phyloP scores from a whole-genome alignment of 2,888 invertebrate genomes.

The Spicauda simplicius region DNA sequence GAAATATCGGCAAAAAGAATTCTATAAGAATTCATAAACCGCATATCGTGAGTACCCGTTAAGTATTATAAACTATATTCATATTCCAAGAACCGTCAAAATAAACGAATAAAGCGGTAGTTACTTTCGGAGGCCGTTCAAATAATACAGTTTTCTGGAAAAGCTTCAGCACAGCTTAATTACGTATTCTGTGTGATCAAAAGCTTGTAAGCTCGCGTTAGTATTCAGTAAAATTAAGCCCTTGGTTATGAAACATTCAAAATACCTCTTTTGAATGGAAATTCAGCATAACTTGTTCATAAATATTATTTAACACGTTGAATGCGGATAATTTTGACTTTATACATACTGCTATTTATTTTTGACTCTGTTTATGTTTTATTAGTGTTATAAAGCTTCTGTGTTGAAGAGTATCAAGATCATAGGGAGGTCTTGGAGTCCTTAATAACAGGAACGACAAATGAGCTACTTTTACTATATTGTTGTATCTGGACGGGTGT shows the following conservation, averaged over 20 bases:
- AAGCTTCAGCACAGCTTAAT: slow-evolving; percentile 9
- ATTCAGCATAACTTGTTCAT: background rate
- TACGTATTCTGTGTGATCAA: slow-evolving; percentile 13
- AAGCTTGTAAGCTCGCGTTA: slow-evolving; percentile 11
- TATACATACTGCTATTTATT: too few relatives aligned
- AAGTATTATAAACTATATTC: background rate
- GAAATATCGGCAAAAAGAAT: too few relatives aligned
- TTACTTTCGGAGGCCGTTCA: slow-evolving; percentile 6
- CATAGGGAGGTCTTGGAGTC: too few relatives aligned
- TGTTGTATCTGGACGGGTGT: too few relatives aligned
- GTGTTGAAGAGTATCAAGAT: too few relatives aligned
- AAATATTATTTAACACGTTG: background rate
- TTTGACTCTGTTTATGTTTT: too few relatives aligned
- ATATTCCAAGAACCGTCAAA: background rate
- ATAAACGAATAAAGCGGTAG: background rate
- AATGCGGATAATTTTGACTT: background rate
- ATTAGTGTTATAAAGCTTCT: too few relatives aligned
- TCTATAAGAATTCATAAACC: too few relatives aligned
- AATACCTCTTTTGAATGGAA: background rate
- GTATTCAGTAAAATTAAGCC: slow-evolving; percentile 5
- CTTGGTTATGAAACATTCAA: background rate
- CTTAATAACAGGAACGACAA: too few relatives aligned
- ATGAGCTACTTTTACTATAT: too few relatives aligned
- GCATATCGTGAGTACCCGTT: too few relatives aligned
- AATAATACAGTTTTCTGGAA: background rate